Percentiles rank a stretch among this genome's conserved stretches.
Evolutionary conservation across 2,888 invertebrate species (phyloP).

Genomic region (Sympetrum striolatum): DNA sequence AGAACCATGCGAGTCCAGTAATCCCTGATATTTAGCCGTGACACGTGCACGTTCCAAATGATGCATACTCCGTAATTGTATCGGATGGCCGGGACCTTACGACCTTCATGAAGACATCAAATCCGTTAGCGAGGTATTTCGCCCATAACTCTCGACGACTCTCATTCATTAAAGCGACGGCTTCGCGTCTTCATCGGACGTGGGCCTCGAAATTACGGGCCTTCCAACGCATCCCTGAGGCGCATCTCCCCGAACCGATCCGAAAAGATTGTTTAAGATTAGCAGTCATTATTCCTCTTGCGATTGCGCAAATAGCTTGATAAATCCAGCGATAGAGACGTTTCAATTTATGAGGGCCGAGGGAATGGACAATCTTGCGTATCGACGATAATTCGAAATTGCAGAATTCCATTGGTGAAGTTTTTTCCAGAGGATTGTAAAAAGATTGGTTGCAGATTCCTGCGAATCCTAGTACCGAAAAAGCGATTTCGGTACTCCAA

Average conservation of each 20-base stretch:
- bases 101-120: conserved; percentile 30
- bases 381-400: neutral
- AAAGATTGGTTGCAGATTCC: too few relatives aligned
- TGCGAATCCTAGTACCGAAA: too few relatives aligned
- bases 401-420: neutral
- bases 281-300: neutral
- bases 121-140: neutral
- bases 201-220: neutral
- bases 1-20: neutral
- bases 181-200: neutral
- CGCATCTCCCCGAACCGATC: neutral
- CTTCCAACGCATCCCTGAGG: neutral
- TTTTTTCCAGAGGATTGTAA: too few relatives aligned
- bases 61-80: conserved; percentile 38
- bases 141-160: neutral
- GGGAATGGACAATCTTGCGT: neutral
- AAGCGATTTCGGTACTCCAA: too few relatives aligned
- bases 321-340: neutral
- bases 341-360: neutral
- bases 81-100: neutral
- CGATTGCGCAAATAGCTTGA: neutral
- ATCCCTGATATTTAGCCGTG: conserved; percentile 22
- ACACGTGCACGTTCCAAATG: conserved; percentile 15
- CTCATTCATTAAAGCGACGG: conserved; percentile 15
- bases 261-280: neutral